Base-by-base conservation (phyloP, 2,113 vertebrate genomes). In the Prionailurus viverrinus region DNA sequence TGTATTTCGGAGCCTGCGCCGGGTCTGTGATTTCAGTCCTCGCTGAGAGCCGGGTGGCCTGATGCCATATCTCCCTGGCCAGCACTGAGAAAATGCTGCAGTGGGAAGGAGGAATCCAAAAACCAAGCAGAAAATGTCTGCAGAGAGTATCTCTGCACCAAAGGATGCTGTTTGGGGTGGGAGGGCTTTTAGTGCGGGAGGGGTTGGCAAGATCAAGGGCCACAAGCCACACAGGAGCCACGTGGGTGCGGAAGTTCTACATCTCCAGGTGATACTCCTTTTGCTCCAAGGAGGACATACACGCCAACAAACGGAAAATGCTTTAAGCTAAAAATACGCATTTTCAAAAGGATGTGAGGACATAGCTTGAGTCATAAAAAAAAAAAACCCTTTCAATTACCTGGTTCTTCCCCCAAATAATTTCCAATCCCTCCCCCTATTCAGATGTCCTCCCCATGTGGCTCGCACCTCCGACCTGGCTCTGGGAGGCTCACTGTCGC, bases 161-260 rank as follows among this genome's bases (percentile, higher is more conserved):
- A 0, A 1, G 0, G n/a, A 51, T 2, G 2, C 31, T 8, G 29
- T 2, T 13, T 13, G 27, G 5, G 21, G 48, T 0, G 9, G 41
- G 71, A 12, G 36, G 33, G 36, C 12, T 16, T 14, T 23, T 21
- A 23, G 21, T 18, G 7, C 2, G 41, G 25, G 84, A 39, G 29
- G 9, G 19, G 33, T 0, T 0, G 19, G 80, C 23, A 16, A 4
- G 51, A 6, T 33, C 33, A 3, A 0, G 80, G 29, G 29, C n/a
- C 53, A 1, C 0, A 4, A 11, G 85, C n/a, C n/a, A 5, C 10
- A 19, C 8, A 4, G 41, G 11, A 23, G 63, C 18, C 68, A 13
- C 0, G n/a, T 2, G 81, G 66, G 21, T 0, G 5, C 61, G 9
- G 55, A 55, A 4, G 55, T 14, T 1, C 58, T 45, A 31, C 1